phyloP scores from a whole-genome alignment of 2,113 vertebrate genomes.

The Orthochromis indermauri region DNA sequence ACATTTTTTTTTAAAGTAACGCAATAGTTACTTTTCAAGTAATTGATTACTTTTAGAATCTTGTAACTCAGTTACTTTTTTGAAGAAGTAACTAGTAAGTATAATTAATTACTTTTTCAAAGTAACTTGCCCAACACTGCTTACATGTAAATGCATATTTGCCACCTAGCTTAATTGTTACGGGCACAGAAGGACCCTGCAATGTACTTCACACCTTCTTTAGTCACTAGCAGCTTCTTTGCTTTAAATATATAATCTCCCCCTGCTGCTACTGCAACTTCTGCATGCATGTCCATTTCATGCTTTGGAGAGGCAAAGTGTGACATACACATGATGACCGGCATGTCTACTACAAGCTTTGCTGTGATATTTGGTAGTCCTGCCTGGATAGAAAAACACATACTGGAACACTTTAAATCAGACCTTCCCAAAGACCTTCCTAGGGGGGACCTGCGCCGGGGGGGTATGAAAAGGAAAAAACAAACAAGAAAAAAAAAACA shows the following conservation, averaged over 20 bases:
- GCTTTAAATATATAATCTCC: neutral
- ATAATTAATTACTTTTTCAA: too few species aligned
- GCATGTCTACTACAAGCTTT: neutral
- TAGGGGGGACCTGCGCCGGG: too few species aligned
- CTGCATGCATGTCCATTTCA: neutral
- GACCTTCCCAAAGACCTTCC: too few species aligned
- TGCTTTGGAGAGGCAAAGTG: neutral
- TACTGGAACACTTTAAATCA: neutral
- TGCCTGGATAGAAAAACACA: neutral
- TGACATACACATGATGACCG: neutral
- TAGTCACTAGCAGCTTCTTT: neutral
- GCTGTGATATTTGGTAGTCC: neutral
- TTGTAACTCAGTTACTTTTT: too few species aligned
- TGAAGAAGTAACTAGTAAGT: too few species aligned
- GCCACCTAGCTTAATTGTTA: neutral
- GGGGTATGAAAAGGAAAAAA: too few species aligned
- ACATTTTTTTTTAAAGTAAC: too few species aligned
- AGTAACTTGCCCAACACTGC: too few species aligned
- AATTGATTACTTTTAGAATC: too few species aligned
- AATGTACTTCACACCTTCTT: neutral
- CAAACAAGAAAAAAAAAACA: too few species aligned
- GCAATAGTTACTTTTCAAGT: too few species aligned
- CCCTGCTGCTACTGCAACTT: neutral
- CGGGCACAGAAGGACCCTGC: neutral
- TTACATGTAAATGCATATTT: neutral